A percentile compares a stretch with the other conserved stretches of the same genome.
These are phyloP conservation scores for Plodia interpunctella DNA, from an alignment of 1,140 invertebrate species.

Conservation along the genomic window DNA sequence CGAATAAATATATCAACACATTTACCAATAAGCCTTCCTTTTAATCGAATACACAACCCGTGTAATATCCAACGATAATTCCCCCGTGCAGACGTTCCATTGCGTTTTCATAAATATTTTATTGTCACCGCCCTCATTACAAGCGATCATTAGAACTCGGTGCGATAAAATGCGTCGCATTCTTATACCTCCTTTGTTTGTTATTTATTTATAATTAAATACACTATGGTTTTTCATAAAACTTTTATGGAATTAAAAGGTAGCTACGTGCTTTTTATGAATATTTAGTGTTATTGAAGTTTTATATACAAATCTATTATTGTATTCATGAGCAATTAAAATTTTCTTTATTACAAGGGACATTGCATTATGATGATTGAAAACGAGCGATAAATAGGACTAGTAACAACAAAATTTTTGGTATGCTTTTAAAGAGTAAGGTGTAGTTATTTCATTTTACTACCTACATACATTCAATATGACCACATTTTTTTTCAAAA, in stretches of 20 bases:
- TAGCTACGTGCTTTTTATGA: not conserved
- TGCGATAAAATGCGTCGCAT: slow-evolving; percentile 56
- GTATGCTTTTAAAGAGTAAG: too few relatives aligned
- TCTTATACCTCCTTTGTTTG: slow-evolving; percentile 22
- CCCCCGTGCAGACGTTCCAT: slow-evolving; percentile 50
- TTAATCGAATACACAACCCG: not conserved
- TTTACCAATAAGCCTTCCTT: too few relatives aligned
- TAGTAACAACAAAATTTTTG: too few relatives aligned
- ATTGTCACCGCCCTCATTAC: slow-evolving; percentile 60
- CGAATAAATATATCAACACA: too few relatives aligned
- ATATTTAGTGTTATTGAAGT: not conserved
- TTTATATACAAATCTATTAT: too few relatives aligned
- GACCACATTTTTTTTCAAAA: too few relatives aligned
- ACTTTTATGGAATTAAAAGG: not conserved
- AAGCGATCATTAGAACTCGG: slow-evolving; percentile 55
- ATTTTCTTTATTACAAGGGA: too few relatives aligned
- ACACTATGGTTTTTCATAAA: not conserved
- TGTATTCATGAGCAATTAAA: too few relatives aligned
- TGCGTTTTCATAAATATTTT: slow-evolving; percentile 69
- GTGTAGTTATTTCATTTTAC: too few relatives aligned
- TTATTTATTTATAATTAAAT: slow-evolving; percentile 11
- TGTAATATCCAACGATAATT: slow-evolving; percentile 24
- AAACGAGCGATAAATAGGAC: too few relatives aligned
- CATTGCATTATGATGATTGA: too few relatives aligned
- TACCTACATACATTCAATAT: too few relatives aligned